phyloP scores from a whole-genome alignment of 2,113 vertebrate genomes.

The Eulemur rufifrons region DNA sequence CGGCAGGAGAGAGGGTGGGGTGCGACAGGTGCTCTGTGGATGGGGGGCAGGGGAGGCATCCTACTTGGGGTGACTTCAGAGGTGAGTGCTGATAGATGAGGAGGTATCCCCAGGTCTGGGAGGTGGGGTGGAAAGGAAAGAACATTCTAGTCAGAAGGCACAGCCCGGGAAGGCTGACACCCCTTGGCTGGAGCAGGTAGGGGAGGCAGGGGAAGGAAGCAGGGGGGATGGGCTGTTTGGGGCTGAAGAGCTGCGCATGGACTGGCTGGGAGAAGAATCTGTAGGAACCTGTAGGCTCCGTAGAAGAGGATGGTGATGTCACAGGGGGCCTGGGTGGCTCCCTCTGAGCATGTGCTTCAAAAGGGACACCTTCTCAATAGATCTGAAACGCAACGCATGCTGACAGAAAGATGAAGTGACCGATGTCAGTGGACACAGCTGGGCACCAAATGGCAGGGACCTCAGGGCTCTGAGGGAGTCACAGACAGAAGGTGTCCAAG shows the following conservation, averaged over 20 bases:
- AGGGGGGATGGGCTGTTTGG: too few species aligned
- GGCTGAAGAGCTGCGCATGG: too few species aligned
- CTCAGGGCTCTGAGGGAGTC: neutral
- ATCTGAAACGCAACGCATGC: accelerated
- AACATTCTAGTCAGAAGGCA: neutral
- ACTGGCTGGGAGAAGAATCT: neutral
- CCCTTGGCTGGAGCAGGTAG: accelerated
- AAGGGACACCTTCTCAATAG: neutral
- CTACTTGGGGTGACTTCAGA: neutral
- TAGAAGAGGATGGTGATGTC: neutral
- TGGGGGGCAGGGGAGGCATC: neutral
- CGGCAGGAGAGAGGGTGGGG: too few species aligned
- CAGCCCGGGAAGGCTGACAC: neutral
- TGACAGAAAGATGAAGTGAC: neutral
- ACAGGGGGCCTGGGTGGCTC: neutral
- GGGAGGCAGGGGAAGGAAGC: neutral
- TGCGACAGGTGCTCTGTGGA: neutral
- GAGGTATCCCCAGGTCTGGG: neutral
- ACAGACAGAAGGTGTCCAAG: neutral
- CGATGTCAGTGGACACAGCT: neutral
- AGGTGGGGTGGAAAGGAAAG: neutral
- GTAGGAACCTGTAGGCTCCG: neutral
- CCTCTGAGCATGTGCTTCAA: neutral
- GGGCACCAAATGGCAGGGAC: accelerated
- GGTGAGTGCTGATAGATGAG: neutral